Conservation (phyloP, 53 echinoderm and acorn worm species). For the Arbacia lixula region DNA sequence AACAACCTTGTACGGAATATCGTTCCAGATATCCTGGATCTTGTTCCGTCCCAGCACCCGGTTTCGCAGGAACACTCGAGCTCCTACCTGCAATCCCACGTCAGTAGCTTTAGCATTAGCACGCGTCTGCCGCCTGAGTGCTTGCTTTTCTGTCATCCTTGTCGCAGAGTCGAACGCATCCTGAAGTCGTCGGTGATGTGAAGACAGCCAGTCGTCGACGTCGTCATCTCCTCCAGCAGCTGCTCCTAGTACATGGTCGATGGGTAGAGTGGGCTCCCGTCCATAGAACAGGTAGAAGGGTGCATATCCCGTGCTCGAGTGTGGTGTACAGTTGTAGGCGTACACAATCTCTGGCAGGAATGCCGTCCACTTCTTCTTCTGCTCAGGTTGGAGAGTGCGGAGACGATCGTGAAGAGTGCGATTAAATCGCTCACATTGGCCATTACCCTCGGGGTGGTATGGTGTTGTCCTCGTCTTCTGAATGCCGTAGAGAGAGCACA, state of each 20-base stretch:
- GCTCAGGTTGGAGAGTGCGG: constrained; percentile 54
- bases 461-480: constrained; percentile 43
- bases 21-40: constrained; percentile 54
- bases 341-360: constrained; percentile 59
- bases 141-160: constrained; percentile 48
- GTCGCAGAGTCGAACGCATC: constrained; percentile 51
- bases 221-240: neutral
- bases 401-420: constrained; percentile 75
- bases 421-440: constrained; percentile 67
- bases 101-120: constrained; percentile 8
- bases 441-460: constrained; percentile 61
- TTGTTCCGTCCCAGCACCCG: constrained; percentile 46
- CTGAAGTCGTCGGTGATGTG: constrained; percentile 48
- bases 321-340: constrained; percentile 66
- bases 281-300: constrained; percentile 68
- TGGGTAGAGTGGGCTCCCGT: constrained; percentile 43
- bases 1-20: constrained; percentile 48
- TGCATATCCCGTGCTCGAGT: constrained; percentile 64
- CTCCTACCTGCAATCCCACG: constrained; percentile 35
- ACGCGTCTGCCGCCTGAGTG: constrained; percentile 14
- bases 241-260: constrained; percentile 54
- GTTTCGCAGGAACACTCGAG: constrained; percentile 51
- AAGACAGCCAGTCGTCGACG: constrained; percentile 33
- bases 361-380: constrained; percentile 60
- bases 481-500: constrained; percentile 63